Evolutionary conservation across 1,140 invertebrate genomes (phyloP).

Genomic region (Orius insidiosus): DNA sequence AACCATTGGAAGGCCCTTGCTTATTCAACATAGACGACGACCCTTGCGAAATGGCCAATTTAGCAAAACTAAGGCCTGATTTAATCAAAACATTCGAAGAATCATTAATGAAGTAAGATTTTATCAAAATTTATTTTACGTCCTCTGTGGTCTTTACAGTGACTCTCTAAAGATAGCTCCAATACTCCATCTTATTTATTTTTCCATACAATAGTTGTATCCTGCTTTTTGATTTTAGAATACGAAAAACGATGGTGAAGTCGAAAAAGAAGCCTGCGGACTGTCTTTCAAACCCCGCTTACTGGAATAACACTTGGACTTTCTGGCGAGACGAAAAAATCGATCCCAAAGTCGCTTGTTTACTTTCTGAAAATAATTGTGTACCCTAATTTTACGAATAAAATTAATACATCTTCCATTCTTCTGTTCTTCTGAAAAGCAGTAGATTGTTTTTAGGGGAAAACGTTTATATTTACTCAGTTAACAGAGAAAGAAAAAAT

Average conservation of each 20-base stretch:
- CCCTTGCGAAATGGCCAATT: constrained; percentile 58
- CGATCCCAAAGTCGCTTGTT: no score
- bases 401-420: no score
- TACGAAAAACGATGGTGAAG: constrained; percentile 26
- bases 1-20: constrained; percentile 38
- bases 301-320: constrained; percentile 35
- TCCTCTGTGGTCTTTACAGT: no score
- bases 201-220: no score
- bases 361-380: no score
- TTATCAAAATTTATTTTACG: background rate
- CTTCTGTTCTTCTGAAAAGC: no score
- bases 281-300: constrained; percentile 32
- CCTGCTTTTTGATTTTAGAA: constrained; percentile 15
- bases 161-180: no score
- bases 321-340: constrained; percentile 30
- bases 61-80: constrained; percentile 31
- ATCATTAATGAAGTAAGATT: constrained; percentile 26
- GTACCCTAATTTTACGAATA: no score
- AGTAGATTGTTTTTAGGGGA: no score
- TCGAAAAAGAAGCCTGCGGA: constrained; percentile 34
- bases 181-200: no score
- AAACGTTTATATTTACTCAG: no score
- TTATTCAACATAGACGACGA: constrained; percentile 54
- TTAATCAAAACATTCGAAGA: constrained; percentile 30
- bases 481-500: no score